Conservation (phyloP, 2,797 vertebrate species). For the Chaunax sp. region DNA sequence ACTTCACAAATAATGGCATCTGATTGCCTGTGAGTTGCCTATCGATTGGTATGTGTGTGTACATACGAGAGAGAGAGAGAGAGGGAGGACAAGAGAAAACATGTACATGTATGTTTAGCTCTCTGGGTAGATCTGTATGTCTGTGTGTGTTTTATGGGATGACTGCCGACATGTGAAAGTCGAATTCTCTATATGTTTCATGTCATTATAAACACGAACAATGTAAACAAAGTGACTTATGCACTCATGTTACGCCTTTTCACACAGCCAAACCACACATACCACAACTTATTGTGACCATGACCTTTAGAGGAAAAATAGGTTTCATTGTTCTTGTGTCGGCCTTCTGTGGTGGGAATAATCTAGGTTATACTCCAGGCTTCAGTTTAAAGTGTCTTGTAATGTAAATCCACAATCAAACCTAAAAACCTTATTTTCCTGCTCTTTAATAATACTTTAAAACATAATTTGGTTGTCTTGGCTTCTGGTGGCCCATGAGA, state of each 20-base stretch:
- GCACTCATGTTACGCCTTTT: neutral
- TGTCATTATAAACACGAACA: slow-evolving; percentile 18
- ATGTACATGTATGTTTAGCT: slow-evolving; percentile 44
- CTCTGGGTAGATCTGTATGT: slow-evolving; percentile 27
- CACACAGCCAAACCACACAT: neutral
- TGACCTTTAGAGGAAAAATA: too few relatives aligned
- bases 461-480: slow-evolving; percentile 30
- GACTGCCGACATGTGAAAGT: slow-evolving; percentile 32
- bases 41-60: slow-evolving; percentile 78
- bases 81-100: slow-evolving; percentile 49
- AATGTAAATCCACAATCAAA: slow-evolving; percentile 19
- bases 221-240: slow-evolving; percentile 17
- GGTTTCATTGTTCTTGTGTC: neutral
- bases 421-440: slow-evolving; percentile 27
- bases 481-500: slow-evolving; percentile 24
- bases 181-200: slow-evolving; percentile 38
- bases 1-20: slow-evolving; percentile 91
- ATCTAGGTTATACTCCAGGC: neutral
- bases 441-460: slow-evolving; percentile 23
- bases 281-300: too few relatives aligned
- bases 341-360: neutral
- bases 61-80: slow-evolving; percentile 19
- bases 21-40: slow-evolving; percentile 87
- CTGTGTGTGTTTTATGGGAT: slow-evolving; percentile 34
- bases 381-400: neutral